Conservation (phyloP, 2,113 vertebrate genomes). For the Hipposideros armiger region DNA sequence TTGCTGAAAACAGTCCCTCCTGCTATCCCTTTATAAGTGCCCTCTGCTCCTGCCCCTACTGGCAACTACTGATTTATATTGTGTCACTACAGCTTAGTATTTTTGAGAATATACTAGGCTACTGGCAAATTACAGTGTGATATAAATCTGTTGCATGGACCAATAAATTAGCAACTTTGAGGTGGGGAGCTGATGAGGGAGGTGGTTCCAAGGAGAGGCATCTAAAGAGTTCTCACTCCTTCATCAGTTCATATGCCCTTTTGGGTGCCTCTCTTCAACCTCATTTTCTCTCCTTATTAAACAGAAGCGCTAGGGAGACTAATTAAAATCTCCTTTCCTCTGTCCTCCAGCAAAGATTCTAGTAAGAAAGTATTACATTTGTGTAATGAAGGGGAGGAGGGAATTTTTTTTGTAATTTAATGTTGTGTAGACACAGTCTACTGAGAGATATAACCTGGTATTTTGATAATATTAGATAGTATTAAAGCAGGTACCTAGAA, state of each 20-base stretch:
- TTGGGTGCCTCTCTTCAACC: background rate
- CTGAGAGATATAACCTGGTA: background rate
- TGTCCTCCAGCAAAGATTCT: constrained; percentile 17
- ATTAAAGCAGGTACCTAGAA: background rate
- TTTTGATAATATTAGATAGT: background rate
- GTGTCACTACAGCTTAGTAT: background rate
- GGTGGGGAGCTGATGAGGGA: background rate
- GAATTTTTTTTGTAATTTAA: background rate
- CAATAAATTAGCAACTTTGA: background rate
- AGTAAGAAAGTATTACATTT: background rate
- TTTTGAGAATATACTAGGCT: background rate
- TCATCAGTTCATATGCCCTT: background rate
- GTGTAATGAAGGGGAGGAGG: background rate
- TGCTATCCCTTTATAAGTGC: background rate
- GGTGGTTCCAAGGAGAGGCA: background rate
- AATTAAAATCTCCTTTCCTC: background rate
- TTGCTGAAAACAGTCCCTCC: background rate
- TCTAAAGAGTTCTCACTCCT: background rate
- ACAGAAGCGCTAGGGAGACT: background rate
- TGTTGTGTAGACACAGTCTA: background rate
- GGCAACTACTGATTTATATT: background rate
- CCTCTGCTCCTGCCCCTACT: background rate
- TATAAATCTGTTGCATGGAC: background rate
- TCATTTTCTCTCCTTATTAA: constrained; percentile 17
- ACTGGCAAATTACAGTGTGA: background rate